Evolutionary conservation across 2,113 vertebrate species (phyloP).

Genomic region (Bubo blakistoni): DNA sequence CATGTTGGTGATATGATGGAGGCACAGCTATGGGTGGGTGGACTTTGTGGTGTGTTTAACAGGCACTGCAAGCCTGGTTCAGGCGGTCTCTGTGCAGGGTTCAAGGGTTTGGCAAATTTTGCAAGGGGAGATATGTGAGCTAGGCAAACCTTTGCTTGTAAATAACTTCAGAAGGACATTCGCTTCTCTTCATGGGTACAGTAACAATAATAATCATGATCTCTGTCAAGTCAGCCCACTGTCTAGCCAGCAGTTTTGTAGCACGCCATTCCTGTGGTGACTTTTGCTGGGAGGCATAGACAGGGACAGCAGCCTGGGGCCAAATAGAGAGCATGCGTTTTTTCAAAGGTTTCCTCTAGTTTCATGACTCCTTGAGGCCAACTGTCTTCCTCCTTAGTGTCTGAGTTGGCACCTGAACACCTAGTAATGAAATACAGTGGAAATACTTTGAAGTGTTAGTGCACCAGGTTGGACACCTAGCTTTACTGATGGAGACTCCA

Average conservation of each 20-base stretch:
- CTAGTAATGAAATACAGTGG: background rate
- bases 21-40: background rate
- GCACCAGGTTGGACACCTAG: background rate
- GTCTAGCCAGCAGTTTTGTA: background rate
- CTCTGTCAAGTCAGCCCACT: background rate
- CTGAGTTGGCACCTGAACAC: background rate
- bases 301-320: background rate
- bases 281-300: background rate
- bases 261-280: background rate
- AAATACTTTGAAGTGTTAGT: background rate
- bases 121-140: background rate
- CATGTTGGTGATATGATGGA: fast-evolving
- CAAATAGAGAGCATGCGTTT: background rate
- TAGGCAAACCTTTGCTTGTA: background rate
- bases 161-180: background rate
- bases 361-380: background rate
- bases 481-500: background rate
- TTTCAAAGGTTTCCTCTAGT: background rate
- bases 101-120: background rate
- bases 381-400: background rate
- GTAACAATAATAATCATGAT: background rate
- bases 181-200: background rate
- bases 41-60: background rate
- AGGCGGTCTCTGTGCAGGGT: background rate
- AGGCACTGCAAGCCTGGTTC: background rate